Conservation (phyloP, 30 jellyfish, hydroid and myxozoan genomes). For the Cassiopea andromeda region DNA sequence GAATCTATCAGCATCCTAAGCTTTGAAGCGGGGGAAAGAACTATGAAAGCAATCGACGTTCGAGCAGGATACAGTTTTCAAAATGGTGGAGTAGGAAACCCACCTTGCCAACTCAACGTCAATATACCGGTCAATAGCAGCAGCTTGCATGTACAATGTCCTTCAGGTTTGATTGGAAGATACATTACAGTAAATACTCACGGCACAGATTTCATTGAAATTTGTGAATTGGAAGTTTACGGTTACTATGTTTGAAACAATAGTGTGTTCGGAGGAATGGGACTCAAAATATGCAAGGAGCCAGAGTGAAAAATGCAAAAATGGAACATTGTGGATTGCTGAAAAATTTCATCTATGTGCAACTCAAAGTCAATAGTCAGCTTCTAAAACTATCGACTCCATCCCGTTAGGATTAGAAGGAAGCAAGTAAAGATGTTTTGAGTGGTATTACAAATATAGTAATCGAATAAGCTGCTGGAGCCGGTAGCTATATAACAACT, state of each 20-base stretch:
- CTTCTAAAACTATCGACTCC: no score
- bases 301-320: no score
- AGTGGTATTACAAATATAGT: no score
- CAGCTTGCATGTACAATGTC: neutral
- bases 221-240: slow-evolving; percentile 18
- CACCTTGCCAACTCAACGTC: neutral
- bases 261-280: no score
- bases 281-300: no score
- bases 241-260: neutral
- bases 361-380: no score
- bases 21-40: neutral
- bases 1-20: neutral
- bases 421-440: no score
- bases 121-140: neutral
- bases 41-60: slow-evolving; percentile 5
- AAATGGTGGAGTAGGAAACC: slow-evolving; percentile 20
- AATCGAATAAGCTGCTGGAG: no score
- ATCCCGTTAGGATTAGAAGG: no score
- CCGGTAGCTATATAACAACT: no score
- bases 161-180: neutral
- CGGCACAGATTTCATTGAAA: neutral
- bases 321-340: no score
- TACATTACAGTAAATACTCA: neutral
- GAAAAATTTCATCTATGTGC: no score
- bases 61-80: slow-evolving; percentile 6